Conservation (phyloP, 2,113 vertebrate species). For the Rhabdornis inornatus region DNA sequence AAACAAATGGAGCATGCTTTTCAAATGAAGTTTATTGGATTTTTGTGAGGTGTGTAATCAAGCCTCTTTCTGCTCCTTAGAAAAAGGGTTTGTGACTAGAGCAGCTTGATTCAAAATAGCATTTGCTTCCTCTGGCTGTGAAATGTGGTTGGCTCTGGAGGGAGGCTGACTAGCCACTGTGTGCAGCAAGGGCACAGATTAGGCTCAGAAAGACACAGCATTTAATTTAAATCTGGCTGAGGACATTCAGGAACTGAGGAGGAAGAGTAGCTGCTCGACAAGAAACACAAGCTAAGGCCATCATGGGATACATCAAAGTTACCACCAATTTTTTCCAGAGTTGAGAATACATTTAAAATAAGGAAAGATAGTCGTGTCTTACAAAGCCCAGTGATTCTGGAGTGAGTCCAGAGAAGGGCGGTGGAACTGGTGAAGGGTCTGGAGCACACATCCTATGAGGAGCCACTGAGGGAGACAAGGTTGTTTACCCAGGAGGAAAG, state of each 20-base stretch:
- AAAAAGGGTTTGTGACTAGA: neutral
- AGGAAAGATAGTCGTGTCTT: rapidly evolving
- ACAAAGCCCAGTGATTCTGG: neutral
- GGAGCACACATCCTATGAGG: neutral
- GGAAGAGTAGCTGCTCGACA: rapidly evolving
- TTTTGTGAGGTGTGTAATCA: neutral
- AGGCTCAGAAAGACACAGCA: rapidly evolving
- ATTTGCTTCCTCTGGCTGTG: neutral
- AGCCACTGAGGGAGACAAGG: neutral
- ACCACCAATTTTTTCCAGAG: rapidly evolving
- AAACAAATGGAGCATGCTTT: neutral
- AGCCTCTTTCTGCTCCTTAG: neutral
- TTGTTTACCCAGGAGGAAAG: neutral
- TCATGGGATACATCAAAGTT: too few species aligned
- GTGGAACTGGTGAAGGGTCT: too few species aligned
- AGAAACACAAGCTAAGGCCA: neutral
- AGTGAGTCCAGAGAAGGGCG: neutral
- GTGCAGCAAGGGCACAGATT: neutral
- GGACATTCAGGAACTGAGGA: neutral
- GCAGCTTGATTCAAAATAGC: neutral
- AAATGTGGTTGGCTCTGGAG: neutral
- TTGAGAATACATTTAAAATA: neutral
- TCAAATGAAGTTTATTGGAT: neutral
- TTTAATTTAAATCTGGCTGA: neutral
- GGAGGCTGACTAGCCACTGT: rapidly evolving